Conservation (phyloP, 2,888 invertebrate genomes). For the Peribatodes rhomboidaria region DNA sequence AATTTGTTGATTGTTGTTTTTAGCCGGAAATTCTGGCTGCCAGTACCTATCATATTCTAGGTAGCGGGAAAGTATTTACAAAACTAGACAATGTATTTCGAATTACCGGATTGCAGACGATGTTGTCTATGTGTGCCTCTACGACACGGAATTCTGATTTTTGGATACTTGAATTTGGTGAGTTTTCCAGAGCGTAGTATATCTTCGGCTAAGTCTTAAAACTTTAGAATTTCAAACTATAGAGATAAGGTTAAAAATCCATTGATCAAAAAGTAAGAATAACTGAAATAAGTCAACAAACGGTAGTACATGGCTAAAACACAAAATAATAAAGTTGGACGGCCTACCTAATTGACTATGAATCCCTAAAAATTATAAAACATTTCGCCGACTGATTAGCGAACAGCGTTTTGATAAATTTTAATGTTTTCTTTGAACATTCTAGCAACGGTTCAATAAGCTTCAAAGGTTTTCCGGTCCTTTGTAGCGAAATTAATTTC, state of each 20-base stretch:
- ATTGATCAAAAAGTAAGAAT: neutral
- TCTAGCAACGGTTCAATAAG: no score
- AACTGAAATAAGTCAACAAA: no score
- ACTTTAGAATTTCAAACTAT: neutral
- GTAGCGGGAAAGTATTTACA: neutral
- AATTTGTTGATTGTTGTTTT: slow-evolving; percentile 3
- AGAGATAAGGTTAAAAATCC: neutral
- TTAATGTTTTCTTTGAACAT: no score
- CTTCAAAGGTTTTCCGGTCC: no score
- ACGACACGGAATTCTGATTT: slow-evolving; percentile 61
- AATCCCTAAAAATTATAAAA: no score
- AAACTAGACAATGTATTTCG: slow-evolving; percentile 52
- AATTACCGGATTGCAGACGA: slow-evolving; percentile 61
- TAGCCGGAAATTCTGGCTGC: neutral
- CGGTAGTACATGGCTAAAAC: no score
- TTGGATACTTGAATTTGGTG: slow-evolving; percentile 59
- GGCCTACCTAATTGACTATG: no score
- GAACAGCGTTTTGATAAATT: no score
- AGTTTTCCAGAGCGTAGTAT: slow-evolving; percentile 37
- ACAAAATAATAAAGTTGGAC: no score
- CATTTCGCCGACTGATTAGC: no score
- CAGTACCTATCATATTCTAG: neutral
- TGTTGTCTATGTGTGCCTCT: slow-evolving; percentile 65
- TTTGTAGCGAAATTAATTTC: no score
- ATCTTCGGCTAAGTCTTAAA: no score